Evolutionary conservation across 2,888 invertebrate species (phyloP).

Genomic region (Melitaea athalia): DNA sequence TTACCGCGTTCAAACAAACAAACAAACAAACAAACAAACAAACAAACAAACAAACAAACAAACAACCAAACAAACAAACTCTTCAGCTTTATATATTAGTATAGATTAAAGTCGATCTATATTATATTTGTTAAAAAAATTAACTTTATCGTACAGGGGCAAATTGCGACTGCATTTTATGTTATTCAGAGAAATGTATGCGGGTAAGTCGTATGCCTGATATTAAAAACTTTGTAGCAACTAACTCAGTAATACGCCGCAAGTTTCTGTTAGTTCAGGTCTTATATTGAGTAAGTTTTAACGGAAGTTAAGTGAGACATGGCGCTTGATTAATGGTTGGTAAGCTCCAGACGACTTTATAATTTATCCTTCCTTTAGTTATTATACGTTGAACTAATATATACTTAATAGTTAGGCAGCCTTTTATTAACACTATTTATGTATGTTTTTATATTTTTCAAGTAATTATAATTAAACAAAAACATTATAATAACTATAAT

Average conservation of each 20-base stretch:
- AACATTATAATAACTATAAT: no score
- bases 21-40: no score
- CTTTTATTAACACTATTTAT: neutral
- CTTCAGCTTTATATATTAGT: no score
- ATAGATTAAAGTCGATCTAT: no score
- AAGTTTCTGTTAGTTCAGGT: constrained; percentile 31
- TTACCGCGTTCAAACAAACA: no score
- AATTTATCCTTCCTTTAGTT: constrained; percentile 5
- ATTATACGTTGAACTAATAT: neutral
- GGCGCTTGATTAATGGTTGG: neutral
- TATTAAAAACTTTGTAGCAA: constrained; percentile 17
- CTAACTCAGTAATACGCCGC: constrained; percentile 14
- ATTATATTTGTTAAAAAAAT: no score
- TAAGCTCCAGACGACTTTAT: constrained; percentile 8
- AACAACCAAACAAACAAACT: no score
- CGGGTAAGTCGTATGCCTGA: constrained; percentile 8
- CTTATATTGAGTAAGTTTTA: constrained; percentile 32
- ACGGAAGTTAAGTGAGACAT: constrained; percentile 18
- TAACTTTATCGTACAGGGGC: neutral
- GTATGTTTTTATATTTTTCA: no score
- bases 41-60: no score
- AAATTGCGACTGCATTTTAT: neutral
- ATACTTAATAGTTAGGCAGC: neutral
- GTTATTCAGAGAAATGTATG: neutral
- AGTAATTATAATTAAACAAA: no score